Percentiles rank a stretch among this genome's conserved stretches.
Evolutionary conservation across 2,797 vertebrate species (phyloP).

Genomic region (Sebastes melanostomus): DNA sequence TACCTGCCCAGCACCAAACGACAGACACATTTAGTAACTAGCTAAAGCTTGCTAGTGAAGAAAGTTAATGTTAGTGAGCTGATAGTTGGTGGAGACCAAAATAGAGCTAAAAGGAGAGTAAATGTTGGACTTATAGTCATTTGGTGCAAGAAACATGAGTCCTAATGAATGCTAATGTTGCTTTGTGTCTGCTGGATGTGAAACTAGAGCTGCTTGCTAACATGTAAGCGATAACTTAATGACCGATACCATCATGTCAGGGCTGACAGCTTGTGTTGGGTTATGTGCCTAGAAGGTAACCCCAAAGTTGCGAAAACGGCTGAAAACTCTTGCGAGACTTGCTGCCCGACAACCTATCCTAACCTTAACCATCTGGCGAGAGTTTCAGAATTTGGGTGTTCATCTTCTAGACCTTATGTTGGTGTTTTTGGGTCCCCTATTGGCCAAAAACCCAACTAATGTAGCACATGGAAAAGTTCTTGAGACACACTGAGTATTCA

Average conservation of each 20-base stretch:
- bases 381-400: too few species aligned
- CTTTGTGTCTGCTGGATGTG: too few species aligned
- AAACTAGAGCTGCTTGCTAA: too few species aligned
- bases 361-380: too few species aligned
- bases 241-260: too few species aligned
- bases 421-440: too few species aligned
- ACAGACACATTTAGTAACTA: neutral
- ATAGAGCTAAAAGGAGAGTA: neutral
- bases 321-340: too few species aligned
- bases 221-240: too few species aligned
- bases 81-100: neutral
- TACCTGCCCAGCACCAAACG: neutral
- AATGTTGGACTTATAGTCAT: neutral
- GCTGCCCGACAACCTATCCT: too few species aligned
- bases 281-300: too few species aligned
- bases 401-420: too few species aligned
- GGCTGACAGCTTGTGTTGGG: too few species aligned
- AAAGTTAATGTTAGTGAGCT: neutral
- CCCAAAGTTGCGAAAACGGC: rapidly evolving
- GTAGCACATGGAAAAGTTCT: neutral
- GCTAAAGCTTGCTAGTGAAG: neutral
- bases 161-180: neutral
- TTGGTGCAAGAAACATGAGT: neutral
- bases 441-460: neutral
- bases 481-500: neutral